A percentile compares a stretch with the other conserved stretches of the same genome.
Conservation (phyloP, 2,888 invertebrate species). For the Sinodicranocentrus sp. region DNA sequence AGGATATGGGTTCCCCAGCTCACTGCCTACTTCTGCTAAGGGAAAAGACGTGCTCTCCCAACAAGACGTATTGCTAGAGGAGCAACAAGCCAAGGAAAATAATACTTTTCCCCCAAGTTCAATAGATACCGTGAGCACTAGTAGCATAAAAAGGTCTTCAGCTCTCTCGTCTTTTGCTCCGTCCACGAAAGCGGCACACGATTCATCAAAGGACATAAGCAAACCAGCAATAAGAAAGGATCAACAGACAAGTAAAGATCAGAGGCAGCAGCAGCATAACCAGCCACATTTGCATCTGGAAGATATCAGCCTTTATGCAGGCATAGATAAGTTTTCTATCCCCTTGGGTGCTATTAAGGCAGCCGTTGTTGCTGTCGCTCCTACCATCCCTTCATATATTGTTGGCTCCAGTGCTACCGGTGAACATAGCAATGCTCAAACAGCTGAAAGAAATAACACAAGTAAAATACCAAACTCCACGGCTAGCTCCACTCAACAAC, state of each 20-base stretch:
- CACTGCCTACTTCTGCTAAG: slow-evolving; percentile 23
- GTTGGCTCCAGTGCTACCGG: slow-evolving; percentile 17
- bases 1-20: slow-evolving; percentile 63
- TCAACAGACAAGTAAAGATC: slow-evolving; percentile 36
- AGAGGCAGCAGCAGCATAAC: slow-evolving; percentile 13
- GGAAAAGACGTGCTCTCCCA: slow-evolving; percentile 34
- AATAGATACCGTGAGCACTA: slow-evolving; percentile 40
- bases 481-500: slow-evolving; percentile 21
- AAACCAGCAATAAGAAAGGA: slow-evolving; percentile 55
- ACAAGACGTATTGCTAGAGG: slow-evolving; percentile 57
- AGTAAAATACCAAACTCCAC: slow-evolving; percentile 50
- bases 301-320: slow-evolving; percentile 67
- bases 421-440: slow-evolving; percentile 11
- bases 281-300: slow-evolving; percentile 69
- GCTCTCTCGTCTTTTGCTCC: slow-evolving; percentile 19
- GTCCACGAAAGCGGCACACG: slow-evolving; percentile 40
- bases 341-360: slow-evolving; percentile 72
- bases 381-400: slow-evolving; percentile 68
- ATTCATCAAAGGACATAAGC: slow-evolving; percentile 47
- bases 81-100: slow-evolving; percentile 60
- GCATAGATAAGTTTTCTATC: slow-evolving; percentile 70
- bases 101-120: slow-evolving; percentile 61
- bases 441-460: slow-evolving; percentile 45
- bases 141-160: slow-evolving; percentile 58
- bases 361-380: slow-evolving; percentile 65